Conservation (phyloP, 2,113 vertebrate species). For the Clinocottus analis region DNA sequence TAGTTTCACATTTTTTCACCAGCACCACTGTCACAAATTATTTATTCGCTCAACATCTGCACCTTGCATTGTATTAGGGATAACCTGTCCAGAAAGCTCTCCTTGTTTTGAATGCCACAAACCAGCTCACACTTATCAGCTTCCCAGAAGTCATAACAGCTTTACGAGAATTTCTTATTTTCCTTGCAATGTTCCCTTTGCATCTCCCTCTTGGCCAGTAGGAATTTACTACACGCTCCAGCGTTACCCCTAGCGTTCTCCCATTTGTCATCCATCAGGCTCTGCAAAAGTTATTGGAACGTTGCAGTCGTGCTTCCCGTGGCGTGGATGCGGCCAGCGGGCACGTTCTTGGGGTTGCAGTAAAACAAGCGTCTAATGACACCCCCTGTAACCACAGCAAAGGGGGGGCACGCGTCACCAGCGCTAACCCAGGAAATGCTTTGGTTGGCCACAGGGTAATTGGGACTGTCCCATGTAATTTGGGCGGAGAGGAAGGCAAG, state of each 20-base stretch:
- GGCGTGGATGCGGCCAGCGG: constrained; percentile 81
- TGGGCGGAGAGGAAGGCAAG: constrained; percentile 78
- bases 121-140: constrained; percentile 43
- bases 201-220: constrained; percentile 65
- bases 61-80: background rate
- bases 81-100: constrained; percentile 14
- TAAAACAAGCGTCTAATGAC: constrained; percentile 85
- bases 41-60: constrained; percentile 31
- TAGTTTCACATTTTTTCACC: constrained; percentile 1
- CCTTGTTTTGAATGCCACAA: constrained; percentile 31
- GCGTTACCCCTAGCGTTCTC: constrained; percentile 53
- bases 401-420: constrained; percentile 73
- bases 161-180: constrained; percentile 59
- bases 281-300: constrained; percentile 68
- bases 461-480: constrained; percentile 88
- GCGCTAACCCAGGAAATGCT: constrained; percentile 86
- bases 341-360: constrained; percentile 83
- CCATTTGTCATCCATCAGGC: constrained; percentile 74
- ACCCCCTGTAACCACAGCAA: constrained; percentile 80
- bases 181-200: constrained; percentile 52
- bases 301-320: constrained; percentile 69
- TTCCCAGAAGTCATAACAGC: constrained; percentile 51
- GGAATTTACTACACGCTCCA: constrained; percentile 69
- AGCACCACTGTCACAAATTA: background rate
- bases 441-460: constrained; percentile 89